A percentile compares a stretch with the other conserved stretches of the same genome.
These are phyloP conservation scores for Spea hammondii DNA, from an alignment of 2,797 vertebrate genomes.

Conservation along the genomic window DNA sequence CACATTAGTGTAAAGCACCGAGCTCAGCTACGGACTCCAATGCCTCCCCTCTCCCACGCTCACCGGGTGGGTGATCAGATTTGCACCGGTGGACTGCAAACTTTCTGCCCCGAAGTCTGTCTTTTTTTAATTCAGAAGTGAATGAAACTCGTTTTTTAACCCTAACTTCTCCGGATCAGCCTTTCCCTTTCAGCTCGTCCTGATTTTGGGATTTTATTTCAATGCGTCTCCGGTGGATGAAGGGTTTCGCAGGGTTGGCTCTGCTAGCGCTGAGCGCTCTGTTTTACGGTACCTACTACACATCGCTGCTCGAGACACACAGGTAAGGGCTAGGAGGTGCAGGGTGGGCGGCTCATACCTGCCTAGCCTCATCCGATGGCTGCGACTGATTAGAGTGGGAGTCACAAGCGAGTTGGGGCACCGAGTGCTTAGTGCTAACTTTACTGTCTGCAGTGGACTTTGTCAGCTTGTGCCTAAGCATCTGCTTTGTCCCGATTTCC, in stretches of 20 bases:
- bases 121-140: neutral
- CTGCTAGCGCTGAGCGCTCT: constrained; percentile 14
- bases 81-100: neutral
- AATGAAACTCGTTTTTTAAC: too few relatives aligned
- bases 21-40: constrained; percentile 6
- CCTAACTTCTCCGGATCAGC: too few relatives aligned
- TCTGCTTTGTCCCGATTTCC: too few relatives aligned
- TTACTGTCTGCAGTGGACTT: too few relatives aligned
- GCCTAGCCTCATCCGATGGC: too few relatives aligned
- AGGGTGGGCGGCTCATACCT: neutral
- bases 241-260: constrained; percentile 9
- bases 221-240: constrained; percentile 32
- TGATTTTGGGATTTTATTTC: neutral
- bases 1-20: neutral
- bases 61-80: neutral
- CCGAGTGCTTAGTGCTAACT: too few relatives aligned
- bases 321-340: constrained; percentile 18
- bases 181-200: neutral
- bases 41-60: neutral
- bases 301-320: neutral
- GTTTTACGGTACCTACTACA: constrained; percentile 42
- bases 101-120: neutral
- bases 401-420: too few relatives aligned
- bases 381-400: too few relatives aligned
- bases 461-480: too few relatives aligned